phyloP scores from a whole-genome alignment of 2,797 vertebrate species.

The Melanotaenia parkinsoni region DNA sequence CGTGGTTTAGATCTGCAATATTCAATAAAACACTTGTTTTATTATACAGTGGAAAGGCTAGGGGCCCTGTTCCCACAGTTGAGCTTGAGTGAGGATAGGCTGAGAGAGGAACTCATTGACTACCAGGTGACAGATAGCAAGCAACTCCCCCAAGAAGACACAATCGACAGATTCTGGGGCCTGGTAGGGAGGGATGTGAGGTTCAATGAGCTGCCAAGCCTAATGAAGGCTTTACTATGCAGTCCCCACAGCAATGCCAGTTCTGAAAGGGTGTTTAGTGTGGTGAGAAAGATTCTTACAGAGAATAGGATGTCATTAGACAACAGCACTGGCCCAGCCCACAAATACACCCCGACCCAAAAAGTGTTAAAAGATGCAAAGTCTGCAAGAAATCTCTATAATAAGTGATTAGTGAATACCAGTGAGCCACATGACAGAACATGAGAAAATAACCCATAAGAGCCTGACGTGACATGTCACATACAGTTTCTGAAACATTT shows the following conservation, averaged over 20 bases:
- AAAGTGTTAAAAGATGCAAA: no score
- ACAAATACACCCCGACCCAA: no score
- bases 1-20: not conserved
- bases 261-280: constrained; percentile 1
- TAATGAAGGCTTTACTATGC: constrained; percentile 9
- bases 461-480: no score
- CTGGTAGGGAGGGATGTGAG: constrained; percentile 9
- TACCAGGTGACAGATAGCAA: constrained; percentile 8
- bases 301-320: constrained; percentile 1
- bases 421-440: not conserved
- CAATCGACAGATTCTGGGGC: constrained; percentile 6
- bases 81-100: not conserved
- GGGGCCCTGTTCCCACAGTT: constrained; percentile 2
- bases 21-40: not conserved
- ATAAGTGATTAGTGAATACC: not conserved
- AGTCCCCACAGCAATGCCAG: constrained; percentile 15
- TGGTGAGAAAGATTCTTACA: constrained; percentile 8
- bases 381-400: no score
- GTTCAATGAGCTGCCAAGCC: constrained; percentile 8
- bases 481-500: no score
- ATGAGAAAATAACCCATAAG: not conserved
- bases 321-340: no score
- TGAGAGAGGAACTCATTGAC: constrained; percentile 17
- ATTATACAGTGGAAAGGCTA: constrained; percentile 13
- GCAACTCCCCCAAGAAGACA: not conserved